Percentiles rank a stretch among this genome's conserved stretches.
phyloP scores from a whole-genome alignment of 2,797 vertebrate genomes.

The Phoeniculus purpureus region DNA sequence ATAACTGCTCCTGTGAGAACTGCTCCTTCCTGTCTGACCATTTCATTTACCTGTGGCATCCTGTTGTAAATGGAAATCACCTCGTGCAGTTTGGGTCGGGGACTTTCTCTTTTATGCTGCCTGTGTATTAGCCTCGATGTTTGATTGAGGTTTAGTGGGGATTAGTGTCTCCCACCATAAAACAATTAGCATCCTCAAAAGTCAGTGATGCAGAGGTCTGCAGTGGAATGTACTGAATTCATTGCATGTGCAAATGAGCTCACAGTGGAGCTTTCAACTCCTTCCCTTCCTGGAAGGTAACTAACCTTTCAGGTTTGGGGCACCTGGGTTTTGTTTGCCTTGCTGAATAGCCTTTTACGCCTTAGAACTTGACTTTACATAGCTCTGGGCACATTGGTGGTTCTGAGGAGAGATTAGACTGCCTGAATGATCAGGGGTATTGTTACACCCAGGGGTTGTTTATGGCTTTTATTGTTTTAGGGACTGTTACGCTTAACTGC shows the following conservation, averaged over 20 bases:
- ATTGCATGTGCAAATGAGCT: not conserved
- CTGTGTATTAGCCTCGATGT: not conserved
- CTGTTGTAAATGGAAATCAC: not conserved
- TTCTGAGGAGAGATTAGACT: not conserved
- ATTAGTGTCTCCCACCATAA: not conserved
- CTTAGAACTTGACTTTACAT: not conserved
- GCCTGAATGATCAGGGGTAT: not conserved
- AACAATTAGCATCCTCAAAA: not conserved
- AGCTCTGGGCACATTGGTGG: not conserved
- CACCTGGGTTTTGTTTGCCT: not conserved
- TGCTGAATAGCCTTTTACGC: not conserved
- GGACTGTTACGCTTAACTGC: not conserved
- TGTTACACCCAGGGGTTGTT: not conserved
- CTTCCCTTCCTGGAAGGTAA: not conserved
- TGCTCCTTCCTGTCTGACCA: not conserved
- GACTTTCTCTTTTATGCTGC: not conserved
- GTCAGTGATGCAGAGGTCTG: not conserved
- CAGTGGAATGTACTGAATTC: not conserved
- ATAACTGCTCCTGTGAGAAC: not conserved
- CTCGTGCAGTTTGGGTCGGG: not conserved
- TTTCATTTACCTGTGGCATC: not conserved
- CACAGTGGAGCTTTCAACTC: not conserved
- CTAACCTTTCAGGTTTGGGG: conserved; percentile 1
- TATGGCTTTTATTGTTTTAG: not conserved
- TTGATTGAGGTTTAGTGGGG: not conserved